Evolutionary conservation across 2,113 vertebrate genomes (phyloP), one percentile per base, ranked within the genome.

Genomic region (Neodontobutis hainanensis): DNA sequence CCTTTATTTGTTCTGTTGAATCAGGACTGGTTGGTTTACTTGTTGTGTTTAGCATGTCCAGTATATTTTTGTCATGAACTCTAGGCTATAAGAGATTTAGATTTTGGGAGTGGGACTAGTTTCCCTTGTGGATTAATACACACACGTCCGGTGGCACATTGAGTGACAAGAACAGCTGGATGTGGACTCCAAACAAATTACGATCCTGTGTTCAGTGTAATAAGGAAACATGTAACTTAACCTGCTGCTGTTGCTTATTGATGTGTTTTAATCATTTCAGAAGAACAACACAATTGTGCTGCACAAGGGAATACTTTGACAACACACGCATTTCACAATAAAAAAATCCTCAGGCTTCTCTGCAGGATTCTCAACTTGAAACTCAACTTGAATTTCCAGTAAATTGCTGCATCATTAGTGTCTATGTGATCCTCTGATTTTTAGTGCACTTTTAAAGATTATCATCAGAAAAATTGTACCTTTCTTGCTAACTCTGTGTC

Each of bases 121-220:
- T 38, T n/a, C 55, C 55, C 10, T 1, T 27, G 38, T 19, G 55
- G 15, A 58, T 40, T 58, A 15, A 16, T 19, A 19, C 53, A 56
- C 6, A 27, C 19, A 27, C 19, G 19, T 27, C 19, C 19, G 19
- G 19, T 27, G 19, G 3, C n/a, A 38, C n/a, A 9, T 12, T n/a
- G 53, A 12, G 53, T 6, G 15, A 35, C n/a, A 56, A 38, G 35
- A 56, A 6, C 53, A 56, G 35, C 8, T 38, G 35, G 14, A 7
- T 56, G 50, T 52, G 50, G 55, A 58, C 55, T 42, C 14, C 15
- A 58, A 58, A 43, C 38, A 42, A 42, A 58, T 58, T 58, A 38
- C 5, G 10, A 15, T 43, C 15, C 8, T 19, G 15, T 58, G 55
- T 43, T 58, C 40, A 35, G n/a, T 58, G 34, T 56, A 56, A 56